Conservation (phyloP, 2,888 invertebrate genomes). For the Nycteola revayana region DNA sequence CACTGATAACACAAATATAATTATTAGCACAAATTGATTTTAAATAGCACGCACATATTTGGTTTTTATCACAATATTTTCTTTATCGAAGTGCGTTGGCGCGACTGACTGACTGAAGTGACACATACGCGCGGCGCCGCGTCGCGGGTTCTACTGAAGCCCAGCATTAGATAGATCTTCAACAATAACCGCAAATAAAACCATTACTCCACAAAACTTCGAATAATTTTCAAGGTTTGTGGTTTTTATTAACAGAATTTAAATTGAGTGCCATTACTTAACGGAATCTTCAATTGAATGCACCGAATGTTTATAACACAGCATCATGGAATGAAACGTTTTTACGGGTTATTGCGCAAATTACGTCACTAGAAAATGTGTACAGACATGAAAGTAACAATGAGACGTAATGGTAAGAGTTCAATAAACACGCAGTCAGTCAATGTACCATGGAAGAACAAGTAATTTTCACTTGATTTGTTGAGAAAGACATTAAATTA, state of each 20-base stretch:
- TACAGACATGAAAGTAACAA: too few species aligned
- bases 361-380: too few species aligned
- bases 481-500: not conserved
- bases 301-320: too few species aligned
- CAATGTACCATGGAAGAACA: not conserved
- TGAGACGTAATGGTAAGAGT: too few species aligned
- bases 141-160: conserved; percentile 50
- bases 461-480: too few species aligned
- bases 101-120: conserved; percentile 14
- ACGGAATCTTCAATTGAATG: too few species aligned
- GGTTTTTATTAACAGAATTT: conserved; percentile 33
- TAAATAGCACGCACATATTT: conserved; percentile 22
- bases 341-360: too few species aligned
- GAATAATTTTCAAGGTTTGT: conserved; percentile 44
- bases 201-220: conserved; percentile 36
- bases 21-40: conserved; percentile 1
- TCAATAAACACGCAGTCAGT: too few species aligned
- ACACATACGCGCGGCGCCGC: conserved; percentile 51
- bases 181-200: conserved; percentile 61
- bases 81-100: conserved; percentile 19
- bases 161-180: conserved; percentile 60
- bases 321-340: too few species aligned
- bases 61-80: conserved; percentile 30
- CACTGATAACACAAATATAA: too few species aligned
- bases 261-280: conserved; percentile 24